Evolutionary conservation across 2,113 vertebrate genomes (phyloP), one percentile per base, ranked within the genome.

Genomic region (Oncorhynchus keta): DNA sequence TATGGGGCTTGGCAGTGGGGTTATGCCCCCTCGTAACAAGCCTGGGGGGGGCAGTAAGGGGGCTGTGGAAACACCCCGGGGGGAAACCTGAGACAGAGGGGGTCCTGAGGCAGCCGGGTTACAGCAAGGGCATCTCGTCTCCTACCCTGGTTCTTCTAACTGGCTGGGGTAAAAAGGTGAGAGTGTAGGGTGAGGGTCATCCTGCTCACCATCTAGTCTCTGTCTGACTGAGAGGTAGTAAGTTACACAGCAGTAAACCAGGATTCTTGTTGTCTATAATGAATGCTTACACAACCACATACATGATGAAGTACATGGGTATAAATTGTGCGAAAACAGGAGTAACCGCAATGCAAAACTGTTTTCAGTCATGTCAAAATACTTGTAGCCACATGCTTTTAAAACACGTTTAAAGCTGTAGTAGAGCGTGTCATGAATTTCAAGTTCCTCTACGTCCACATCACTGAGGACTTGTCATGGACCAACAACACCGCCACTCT

Each of bases 1-100:
- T 86, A 85, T 87, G 39, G n/a, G 73, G 48, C 80, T 77, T 1
- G 3, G 73, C 55, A 3, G 77, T 68, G 71, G 81, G 88, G 82
- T 90, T 81, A 18, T 24, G 74, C 65, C 85, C 80, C 82, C 39
- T 78, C 70, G 84, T 85, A 85, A 84, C 80, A 72, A 77, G 79
- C 48, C 39, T 74, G 80, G 62, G 80, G 80, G 78, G 79, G 79
- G 61, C 68, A 30, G 16, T 45, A 9, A 45, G 39, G 39, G 39
- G 39, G 39, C 39, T 45, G 39, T 45, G 39, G 39, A 45, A 45
- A 45, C 39, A 0, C 39, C 39, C 67, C n/a, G 61, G 68, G 68
- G 59, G 79, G 76, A 84, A 90, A 90, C 76, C 57, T 67, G 69
- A 88, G 72, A 67, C 55, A 5, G 51, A 35, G 66, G 68, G 82